Percentiles rank a stretch among this genome's conserved stretches.
Evolutionary conservation across 2,888 invertebrate species (phyloP).

Genomic region (Drosophila mayaguana): DNA sequence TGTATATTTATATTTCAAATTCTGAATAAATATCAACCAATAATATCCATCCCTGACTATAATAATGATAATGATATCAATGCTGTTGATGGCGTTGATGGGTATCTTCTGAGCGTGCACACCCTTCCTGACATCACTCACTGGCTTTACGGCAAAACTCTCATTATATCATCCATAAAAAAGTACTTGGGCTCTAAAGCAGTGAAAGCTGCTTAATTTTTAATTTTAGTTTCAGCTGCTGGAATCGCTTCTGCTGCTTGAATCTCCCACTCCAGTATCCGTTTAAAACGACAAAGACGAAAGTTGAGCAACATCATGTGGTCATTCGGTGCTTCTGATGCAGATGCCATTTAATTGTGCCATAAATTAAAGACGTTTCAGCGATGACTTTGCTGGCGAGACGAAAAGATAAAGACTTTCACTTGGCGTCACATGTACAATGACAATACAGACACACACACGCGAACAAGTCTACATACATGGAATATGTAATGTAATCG

Average conservation of each 20-base stretch:
- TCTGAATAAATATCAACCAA: background rate
- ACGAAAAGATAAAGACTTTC: conserved; percentile 7
- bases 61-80: background rate
- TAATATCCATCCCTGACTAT: too few relatives aligned
- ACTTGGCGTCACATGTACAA: conserved; percentile 5
- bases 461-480: too few relatives aligned
- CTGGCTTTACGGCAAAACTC: background rate
- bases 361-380: conserved; percentile 45
- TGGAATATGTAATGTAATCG: background rate
- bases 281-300: background rate
- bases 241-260: background rate
- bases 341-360: conserved; percentile 42
- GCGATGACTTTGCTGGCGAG: conserved; percentile 3
- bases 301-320: conserved; percentile 41
- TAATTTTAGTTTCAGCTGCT: conserved; percentile 15
- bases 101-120: background rate
- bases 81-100: background rate
- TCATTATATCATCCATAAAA: conserved; percentile 15
- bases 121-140: background rate
- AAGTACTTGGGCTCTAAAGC: background rate
- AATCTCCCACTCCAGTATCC: background rate
- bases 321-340: conserved; percentile 35
- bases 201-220: conserved; percentile 24
- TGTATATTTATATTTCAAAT: background rate
- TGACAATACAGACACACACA: background rate